A percentile compares a stretch with the other conserved stretches of the same genome.
Evolutionary conservation across 2,888 invertebrate genomes (phyloP).

Genomic region (Iphiclides podalirius): DNA sequence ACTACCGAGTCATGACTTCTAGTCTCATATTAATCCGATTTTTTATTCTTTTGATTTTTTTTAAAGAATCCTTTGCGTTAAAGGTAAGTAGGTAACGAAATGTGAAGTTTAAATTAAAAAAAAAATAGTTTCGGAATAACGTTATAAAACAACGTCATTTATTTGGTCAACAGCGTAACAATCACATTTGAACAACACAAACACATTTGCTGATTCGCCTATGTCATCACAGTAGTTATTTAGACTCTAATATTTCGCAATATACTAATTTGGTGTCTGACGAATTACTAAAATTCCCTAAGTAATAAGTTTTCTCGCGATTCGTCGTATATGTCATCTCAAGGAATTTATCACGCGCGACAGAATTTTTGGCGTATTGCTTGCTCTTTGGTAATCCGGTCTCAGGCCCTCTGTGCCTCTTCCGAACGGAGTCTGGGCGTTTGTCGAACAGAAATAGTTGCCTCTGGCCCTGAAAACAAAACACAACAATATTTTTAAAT

Average conservation of each 20-base stretch:
- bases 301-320: too few relatives aligned
- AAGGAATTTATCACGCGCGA: neutral
- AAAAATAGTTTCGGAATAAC: too few relatives aligned
- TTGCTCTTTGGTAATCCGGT: constrained; percentile 29
- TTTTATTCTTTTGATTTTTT: too few relatives aligned
- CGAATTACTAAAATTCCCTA: too few relatives aligned
- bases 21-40: too few relatives aligned
- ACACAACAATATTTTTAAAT: neutral
- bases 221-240: too few relatives aligned
- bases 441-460: constrained; percentile 61
- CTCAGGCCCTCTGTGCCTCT: constrained; percentile 46
- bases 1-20: too few relatives aligned
- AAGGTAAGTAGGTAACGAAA: neutral
- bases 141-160: too few relatives aligned
- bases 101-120: neutral
- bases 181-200: neutral
- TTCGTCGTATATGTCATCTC: neutral
- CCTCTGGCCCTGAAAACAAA: constrained; percentile 51
- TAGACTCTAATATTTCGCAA: too few relatives aligned
- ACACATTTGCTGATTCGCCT: too few relatives aligned
- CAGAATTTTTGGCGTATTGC: neutral
- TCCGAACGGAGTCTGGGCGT: constrained; percentile 43
- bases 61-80: too few relatives aligned
- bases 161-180: neutral
- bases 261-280: too few relatives aligned